Conservation (phyloP, 2,797 vertebrate genomes). For the Lates japonicus region DNA sequence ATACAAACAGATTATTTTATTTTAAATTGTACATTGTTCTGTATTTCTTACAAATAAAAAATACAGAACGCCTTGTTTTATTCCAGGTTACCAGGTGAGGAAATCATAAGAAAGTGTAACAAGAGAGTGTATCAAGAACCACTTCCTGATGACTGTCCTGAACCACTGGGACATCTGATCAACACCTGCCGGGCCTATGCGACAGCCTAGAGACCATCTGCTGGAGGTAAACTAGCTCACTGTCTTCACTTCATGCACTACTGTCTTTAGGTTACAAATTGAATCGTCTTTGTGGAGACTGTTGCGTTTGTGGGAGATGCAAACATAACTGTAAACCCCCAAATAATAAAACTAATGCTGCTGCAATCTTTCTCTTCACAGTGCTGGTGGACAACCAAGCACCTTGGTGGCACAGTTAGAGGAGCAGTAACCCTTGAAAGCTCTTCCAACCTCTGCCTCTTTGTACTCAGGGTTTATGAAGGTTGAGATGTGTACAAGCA, state of each 20-base stretch:
- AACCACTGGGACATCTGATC: constrained; percentile 79
- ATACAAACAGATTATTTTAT: no score
- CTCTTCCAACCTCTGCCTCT: not conserved
- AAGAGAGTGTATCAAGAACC: constrained; percentile 71
- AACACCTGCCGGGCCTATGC: constrained; percentile 79
- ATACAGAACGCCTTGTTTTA: no score
- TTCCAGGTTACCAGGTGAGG: constrained; percentile 69
- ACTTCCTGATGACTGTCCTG: constrained; percentile 84
- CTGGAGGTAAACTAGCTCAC: constrained; percentile 81
- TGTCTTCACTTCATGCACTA: no score
- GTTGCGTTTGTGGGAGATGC: not conserved
- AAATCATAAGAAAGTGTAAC: constrained; percentile 82
- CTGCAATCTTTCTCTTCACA: constrained; percentile 48
- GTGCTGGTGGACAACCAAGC: constrained; percentile 82
- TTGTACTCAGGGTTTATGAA: not conserved
- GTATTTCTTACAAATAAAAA: no score
- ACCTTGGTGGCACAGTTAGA: constrained; percentile 70
- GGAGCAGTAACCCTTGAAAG: constrained; percentile 25
- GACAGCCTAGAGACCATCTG: constrained; percentile 84
- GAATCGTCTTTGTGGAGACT: not conserved
- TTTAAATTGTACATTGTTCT: no score
- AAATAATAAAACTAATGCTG: not conserved
- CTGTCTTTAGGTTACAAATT: not conserved
- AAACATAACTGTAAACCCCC: no score
- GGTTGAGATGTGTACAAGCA: not conserved